phyloP scores from a whole-genome alignment of 1,140 invertebrate species.

The Anastrepha ludens region DNA sequence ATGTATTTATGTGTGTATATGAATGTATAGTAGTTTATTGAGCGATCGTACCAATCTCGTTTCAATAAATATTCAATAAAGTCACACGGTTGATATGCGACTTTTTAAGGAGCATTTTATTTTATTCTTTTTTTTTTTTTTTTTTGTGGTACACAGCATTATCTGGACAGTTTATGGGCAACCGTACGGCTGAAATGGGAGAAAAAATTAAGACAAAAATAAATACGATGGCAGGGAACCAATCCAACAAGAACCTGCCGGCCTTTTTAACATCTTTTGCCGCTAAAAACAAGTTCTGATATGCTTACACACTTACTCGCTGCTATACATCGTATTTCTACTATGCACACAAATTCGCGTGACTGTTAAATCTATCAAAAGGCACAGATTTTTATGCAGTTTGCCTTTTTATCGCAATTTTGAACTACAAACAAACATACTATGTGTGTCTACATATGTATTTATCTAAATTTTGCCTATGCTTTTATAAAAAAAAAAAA shows the following conservation, averaged over 20 bases:
- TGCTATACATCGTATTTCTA: neutral
- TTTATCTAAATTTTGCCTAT: too few relatives aligned
- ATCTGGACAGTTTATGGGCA: too few relatives aligned
- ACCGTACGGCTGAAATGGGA: neutral
- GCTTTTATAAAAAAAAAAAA: too few relatives aligned
- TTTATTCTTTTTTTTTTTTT: neutral
- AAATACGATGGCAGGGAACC: neutral
- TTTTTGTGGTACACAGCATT: neutral
- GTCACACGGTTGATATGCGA: neutral
- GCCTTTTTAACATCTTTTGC: conserved; percentile 7
- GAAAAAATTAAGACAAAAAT: neutral
- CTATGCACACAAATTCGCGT: neutral
- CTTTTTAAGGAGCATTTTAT: neutral
- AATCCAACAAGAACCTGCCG: neutral
- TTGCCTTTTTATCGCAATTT: too few relatives aligned
- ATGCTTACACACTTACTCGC: neutral
- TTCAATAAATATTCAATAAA: neutral
- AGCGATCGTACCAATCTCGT: neutral
- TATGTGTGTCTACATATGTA: too few relatives aligned
- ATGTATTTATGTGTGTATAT: too few relatives aligned
- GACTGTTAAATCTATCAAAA: neutral
- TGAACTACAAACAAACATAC: too few relatives aligned
- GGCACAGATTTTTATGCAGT: too few relatives aligned
- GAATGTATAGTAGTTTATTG: neutral
- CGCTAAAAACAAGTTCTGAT: conserved; percentile 22